Evolutionary conservation across 2,113 vertebrate genomes (phyloP).

Genomic region (Epinephelus fuscoguttatus): DNA sequence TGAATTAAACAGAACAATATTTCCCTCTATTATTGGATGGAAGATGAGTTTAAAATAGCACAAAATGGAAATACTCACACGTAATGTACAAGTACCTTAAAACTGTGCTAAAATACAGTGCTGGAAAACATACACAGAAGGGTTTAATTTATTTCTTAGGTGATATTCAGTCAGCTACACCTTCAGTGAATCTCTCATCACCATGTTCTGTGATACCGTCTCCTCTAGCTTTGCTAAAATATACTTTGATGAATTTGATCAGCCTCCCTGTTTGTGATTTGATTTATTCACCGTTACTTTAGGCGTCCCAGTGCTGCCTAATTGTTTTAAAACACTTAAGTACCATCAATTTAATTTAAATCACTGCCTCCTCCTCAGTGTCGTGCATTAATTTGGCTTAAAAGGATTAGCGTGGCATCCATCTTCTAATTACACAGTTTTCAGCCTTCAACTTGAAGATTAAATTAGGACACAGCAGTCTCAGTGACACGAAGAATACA

Average conservation of each 20-base stretch:
- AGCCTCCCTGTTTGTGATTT: background rate
- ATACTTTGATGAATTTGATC: background rate
- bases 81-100: too few species aligned
- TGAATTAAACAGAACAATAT: too few species aligned
- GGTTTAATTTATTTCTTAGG: background rate
- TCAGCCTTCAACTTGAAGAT: conserved; percentile 48
- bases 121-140: background rate
- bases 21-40: too few species aligned
- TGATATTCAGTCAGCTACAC: background rate
- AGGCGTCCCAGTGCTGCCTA: conserved; percentile 11
- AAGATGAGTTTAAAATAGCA: too few species aligned
- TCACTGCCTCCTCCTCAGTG: conserved; percentile 27
- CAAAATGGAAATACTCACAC: too few species aligned
- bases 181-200: background rate
- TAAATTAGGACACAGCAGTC: conserved; percentile 37
- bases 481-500: conserved; percentile 20
- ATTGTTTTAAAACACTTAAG: conserved; percentile 64
- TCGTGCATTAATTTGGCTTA: conserved; percentile 65
- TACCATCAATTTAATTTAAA: conserved; percentile 45
- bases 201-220: background rate
- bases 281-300: conserved; percentile 5
- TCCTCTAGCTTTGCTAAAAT: background rate
- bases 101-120: background rate
- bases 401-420: conserved; percentile 69
- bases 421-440: conserved; percentile 72